Evolutionary conservation across 2,797 vertebrate species (phyloP).

Genomic region (Notolabrus celidotus): DNA sequence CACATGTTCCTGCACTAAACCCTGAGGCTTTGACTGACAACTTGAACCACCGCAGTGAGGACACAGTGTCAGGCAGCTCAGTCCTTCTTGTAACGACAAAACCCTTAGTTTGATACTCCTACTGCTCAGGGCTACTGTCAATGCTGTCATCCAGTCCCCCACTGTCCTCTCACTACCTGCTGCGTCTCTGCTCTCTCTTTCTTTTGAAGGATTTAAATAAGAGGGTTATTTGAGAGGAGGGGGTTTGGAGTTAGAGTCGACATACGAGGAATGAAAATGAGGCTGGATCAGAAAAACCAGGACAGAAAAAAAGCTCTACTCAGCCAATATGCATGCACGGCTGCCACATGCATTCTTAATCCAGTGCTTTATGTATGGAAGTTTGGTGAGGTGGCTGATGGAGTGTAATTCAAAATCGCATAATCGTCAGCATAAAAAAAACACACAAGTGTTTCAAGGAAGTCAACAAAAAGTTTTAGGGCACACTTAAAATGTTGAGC

Average conservation of each 20-base stretch:
- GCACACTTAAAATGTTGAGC: background rate
- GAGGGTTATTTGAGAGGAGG: constrained; percentile 5
- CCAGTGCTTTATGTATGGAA: background rate
- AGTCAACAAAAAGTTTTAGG: background rate
- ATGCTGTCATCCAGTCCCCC: constrained; percentile 40
- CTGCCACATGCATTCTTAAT: constrained; percentile 18
- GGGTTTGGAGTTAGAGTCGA: constrained; percentile 24
- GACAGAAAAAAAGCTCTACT: constrained; percentile 26
- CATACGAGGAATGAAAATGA: constrained; percentile 26
- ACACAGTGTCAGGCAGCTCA: constrained; percentile 35
- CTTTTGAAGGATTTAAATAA: constrained; percentile 45
- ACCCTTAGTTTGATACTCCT: constrained; percentile 54
- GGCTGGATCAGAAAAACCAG: constrained; percentile 25
- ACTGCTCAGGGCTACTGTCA: constrained; percentile 61
- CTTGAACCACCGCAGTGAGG: constrained; percentile 33
- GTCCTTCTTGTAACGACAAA: constrained; percentile 49
- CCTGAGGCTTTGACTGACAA: constrained; percentile 36
- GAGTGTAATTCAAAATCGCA: background rate
- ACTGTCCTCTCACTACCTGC: constrained; percentile 41
- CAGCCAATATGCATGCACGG: background rate
- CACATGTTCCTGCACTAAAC: background rate
- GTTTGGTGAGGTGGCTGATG: background rate
- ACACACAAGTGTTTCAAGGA: background rate
- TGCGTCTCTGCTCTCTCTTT: constrained; percentile 11
- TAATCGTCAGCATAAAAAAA: background rate